Conservation (phyloP, 64 coral and sea anemone genomes). For the Exaiptasia diaphana region DNA sequence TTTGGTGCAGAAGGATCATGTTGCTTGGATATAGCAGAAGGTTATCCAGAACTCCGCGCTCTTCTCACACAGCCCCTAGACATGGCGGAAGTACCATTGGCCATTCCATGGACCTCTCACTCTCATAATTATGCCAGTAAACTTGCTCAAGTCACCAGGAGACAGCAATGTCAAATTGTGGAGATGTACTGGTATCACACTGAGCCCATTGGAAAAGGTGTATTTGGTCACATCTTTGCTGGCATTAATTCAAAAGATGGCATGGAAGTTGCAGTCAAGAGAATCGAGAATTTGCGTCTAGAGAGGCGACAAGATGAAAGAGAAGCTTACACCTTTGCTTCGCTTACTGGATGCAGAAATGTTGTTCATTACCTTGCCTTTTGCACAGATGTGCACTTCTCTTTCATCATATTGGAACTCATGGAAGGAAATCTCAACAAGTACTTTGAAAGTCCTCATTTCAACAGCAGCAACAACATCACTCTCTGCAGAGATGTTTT, state of each 20-base stretch:
- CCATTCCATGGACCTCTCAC: conserved; percentile 30
- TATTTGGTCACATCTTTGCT: conserved; percentile 54
- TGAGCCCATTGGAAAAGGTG: conserved; percentile 11
- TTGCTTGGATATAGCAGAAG: conserved; percentile 18
- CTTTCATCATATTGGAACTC: conserved; percentile 62
- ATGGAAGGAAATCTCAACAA: conserved; percentile 71
- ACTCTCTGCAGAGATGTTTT: neutral
- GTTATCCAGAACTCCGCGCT: neutral
- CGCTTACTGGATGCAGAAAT: conserved; percentile 15
- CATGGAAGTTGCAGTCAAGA: conserved; percentile 67
- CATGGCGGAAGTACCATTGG: neutral
- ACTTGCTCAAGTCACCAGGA: conserved; percentile 22
- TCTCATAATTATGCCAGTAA: conserved; percentile 17
- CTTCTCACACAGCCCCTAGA: conserved; percentile 16
- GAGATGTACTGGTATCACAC: conserved; percentile 37
- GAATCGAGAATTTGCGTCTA: neutral
- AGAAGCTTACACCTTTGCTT: conserved; percentile 22
- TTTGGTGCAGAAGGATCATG: conserved; percentile 42
- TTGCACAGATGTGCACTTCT: conserved; percentile 13
- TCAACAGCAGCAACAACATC: neutral
- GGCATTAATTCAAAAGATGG: conserved; percentile 55
- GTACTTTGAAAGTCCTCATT: conserved; percentile 2
- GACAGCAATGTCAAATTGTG: conserved; percentile 7
- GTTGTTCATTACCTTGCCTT: conserved; percentile 58
- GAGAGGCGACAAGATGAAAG: conserved; percentile 16